Conservation (phyloP, 2,113 vertebrate species). For the Sinocyclocheilus anophthalmus region DNA sequence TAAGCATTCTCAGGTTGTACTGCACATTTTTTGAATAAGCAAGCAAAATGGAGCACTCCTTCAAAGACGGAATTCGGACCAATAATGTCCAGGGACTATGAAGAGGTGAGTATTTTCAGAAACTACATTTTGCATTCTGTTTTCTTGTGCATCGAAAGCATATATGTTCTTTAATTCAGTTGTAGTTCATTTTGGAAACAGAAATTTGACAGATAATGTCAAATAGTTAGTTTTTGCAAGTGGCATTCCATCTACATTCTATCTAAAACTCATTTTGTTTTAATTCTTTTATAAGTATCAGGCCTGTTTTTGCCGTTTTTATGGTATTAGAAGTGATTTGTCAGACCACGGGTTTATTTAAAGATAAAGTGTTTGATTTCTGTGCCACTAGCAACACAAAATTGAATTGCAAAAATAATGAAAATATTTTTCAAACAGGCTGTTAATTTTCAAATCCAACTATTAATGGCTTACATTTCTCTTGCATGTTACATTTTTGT, state of each 20-base stretch:
- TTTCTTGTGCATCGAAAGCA: neutral
- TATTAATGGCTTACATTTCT: neutral
- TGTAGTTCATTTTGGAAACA: neutral
- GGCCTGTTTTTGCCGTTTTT: neutral
- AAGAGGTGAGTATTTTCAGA: slow-evolving; percentile 72
- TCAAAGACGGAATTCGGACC: slow-evolving; percentile 67
- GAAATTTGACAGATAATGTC: neutral
- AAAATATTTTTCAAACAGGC: neutral
- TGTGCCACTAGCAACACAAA: neutral
- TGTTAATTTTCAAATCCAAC: neutral
- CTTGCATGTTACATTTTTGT: neutral
- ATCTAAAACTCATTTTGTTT: neutral
- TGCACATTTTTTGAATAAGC: slow-evolving; percentile 65
- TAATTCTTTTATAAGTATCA: neutral
- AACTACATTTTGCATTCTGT: neutral
- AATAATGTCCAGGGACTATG: slow-evolving; percentile 81
- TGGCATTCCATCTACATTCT: neutral
- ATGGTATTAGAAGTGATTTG: neutral
- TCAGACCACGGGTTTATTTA: neutral
- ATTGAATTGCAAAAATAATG: neutral
- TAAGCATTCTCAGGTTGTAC: slow-evolving; percentile 57
- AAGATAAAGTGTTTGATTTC: neutral
- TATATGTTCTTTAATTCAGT: neutral
- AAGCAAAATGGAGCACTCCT: slow-evolving; percentile 73
- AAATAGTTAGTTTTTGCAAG: neutral